A percentile compares a stretch with the other conserved stretches of the same genome.
Evolutionary conservation across 1,140 invertebrate genomes (phyloP).

Genomic region (Onthophagus taurus): DNA sequence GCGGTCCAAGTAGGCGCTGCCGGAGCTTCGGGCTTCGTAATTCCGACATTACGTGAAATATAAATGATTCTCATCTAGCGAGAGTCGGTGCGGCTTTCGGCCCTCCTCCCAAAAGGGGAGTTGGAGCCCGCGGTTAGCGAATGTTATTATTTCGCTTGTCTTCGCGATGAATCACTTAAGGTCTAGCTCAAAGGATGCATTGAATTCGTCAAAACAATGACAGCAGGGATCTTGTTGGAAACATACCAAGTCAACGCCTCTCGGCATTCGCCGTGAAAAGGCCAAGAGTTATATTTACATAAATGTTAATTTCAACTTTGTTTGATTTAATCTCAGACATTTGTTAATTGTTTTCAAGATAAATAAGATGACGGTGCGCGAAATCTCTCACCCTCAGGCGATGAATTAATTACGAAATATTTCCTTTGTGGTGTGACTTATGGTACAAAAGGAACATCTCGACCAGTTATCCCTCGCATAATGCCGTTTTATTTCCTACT

Average conservation of each 20-base stretch:
- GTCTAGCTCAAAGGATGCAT: constrained; percentile 10
- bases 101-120: no score
- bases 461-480: background rate
- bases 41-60: constrained; percentile 11
- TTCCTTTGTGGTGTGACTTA: background rate
- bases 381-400: background rate
- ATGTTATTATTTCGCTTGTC: constrained; percentile 13
- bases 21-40: constrained; percentile 1
- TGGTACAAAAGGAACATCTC: background rate
- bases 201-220: constrained; percentile 11
- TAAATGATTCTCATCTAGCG: constrained; percentile 12
- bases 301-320: constrained; percentile 12
- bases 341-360: constrained; percentile 11
- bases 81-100: constrained; percentile 6
- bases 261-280: background rate
- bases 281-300: constrained; percentile 13
- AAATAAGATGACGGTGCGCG: background rate
- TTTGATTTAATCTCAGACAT: constrained; percentile 11
- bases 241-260: background rate
- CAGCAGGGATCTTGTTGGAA: background rate
- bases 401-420: constrained; percentile 7
- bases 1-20: constrained; percentile 1
- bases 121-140: constrained; percentile 11
- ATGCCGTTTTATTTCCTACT: background rate
- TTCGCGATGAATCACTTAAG: constrained; percentile 11